Evolutionary conservation across 2,113 vertebrate species (phyloP).

Genomic region (Aix galericulata): DNA sequence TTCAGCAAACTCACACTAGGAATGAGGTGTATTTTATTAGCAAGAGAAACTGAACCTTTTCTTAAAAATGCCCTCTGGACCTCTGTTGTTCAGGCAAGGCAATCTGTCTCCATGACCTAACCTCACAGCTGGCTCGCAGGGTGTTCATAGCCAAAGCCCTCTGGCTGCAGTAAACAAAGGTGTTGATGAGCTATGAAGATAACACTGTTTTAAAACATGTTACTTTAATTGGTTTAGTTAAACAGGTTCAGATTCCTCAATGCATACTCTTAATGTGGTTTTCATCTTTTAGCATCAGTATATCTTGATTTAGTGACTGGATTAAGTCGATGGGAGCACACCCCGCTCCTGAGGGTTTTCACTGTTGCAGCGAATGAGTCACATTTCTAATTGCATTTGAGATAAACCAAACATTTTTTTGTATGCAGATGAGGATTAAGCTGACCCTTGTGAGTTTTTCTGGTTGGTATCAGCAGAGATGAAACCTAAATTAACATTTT

Average conservation of each 20-base stretch:
- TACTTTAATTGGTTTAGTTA: constrained; percentile 3
- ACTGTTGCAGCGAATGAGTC: background rate
- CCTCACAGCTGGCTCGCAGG: background rate
- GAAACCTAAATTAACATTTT: background rate
- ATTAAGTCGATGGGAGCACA: background rate
- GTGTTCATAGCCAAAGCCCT: background rate
- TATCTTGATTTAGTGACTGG: background rate
- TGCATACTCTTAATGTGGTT: background rate
- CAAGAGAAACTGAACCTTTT: background rate
- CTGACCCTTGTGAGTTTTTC: constrained; percentile 2
- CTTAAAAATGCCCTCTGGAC: background rate
- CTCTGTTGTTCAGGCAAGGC: background rate
- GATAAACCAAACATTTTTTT: background rate
- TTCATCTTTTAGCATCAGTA: background rate
- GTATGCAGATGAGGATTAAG: background rate
- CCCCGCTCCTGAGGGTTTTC: background rate
- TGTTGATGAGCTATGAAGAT: background rate
- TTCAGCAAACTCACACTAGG: background rate
- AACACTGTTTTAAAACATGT: background rate
- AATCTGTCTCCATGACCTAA: background rate
- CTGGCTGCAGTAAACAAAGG: background rate
- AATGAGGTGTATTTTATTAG: background rate
- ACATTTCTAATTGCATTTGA: constrained; percentile 1
- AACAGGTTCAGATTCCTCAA: background rate
- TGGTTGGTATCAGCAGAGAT: background rate